Conservation (phyloP, 2,113 vertebrate species). For the Ramphastos sulfuratus region DNA sequence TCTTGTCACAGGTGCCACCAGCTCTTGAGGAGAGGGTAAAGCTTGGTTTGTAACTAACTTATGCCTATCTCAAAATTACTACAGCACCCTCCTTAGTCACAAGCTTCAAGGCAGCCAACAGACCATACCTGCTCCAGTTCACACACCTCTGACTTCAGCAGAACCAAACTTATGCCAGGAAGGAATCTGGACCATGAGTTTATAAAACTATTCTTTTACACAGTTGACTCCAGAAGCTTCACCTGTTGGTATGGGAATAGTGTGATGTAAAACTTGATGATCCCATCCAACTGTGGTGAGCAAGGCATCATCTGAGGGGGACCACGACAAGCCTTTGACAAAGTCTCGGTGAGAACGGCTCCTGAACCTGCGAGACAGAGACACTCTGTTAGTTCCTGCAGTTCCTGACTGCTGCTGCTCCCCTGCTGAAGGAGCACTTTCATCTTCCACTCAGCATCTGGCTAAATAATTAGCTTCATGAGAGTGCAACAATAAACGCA, state of each 20-base stretch:
- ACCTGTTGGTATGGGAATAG: slow-evolving; percentile 63
- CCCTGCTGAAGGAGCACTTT: not conserved
- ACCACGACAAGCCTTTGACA: slow-evolving; percentile 89
- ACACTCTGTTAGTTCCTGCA: not conserved
- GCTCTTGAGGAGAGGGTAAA: not conserved
- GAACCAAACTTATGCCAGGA: slow-evolving; percentile 35
- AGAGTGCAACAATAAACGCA: not conserved
- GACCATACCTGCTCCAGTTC: not conserved
- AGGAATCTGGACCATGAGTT: slow-evolving; percentile 18
- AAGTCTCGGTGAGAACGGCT: slow-evolving; percentile 88
- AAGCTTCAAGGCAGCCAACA: not conserved
- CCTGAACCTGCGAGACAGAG: slow-evolving; percentile 78
- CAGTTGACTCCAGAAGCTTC: slow-evolving; percentile 59
- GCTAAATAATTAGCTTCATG: not conserved
- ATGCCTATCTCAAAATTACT: slow-evolving; percentile 32
- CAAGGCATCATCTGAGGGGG: slow-evolving; percentile 79
- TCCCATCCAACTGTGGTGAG: slow-evolving; percentile 96
- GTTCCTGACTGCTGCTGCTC: not conserved
- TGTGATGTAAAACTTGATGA: slow-evolving; percentile 93
- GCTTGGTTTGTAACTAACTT: slow-evolving; percentile 27
- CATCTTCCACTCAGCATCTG: not conserved
- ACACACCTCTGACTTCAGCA: slow-evolving; percentile 30
- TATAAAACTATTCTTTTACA: slow-evolving; percentile 71
- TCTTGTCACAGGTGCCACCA: not conserved
- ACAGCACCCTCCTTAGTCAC: slow-evolving; percentile 23